Percentiles rank a stretch among this genome's conserved stretches.
Conservation (phyloP, 2,113 vertebrate species). For the Corvus cornix region DNA sequence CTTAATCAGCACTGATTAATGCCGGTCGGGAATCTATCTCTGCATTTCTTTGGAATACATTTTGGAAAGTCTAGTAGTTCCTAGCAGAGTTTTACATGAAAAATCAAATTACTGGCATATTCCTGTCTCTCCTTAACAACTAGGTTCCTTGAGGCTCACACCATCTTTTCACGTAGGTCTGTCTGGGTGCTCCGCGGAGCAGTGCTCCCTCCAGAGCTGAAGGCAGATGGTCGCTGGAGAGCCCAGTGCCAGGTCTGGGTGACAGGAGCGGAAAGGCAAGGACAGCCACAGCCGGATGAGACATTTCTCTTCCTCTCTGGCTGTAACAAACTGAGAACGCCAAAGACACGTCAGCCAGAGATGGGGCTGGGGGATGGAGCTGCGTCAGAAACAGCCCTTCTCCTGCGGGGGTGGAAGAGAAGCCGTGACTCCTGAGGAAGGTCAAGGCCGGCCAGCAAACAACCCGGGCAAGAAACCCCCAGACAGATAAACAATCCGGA, state of each 20-base stretch:
- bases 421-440: background rate
- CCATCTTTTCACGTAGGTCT: background rate
- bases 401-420: background rate
- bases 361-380: background rate
- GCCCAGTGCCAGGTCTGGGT: background rate
- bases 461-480: background rate
- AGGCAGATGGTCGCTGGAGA: background rate
- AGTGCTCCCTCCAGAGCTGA: background rate
- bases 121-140: background rate
- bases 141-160: background rate
- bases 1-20: constrained; percentile 72
- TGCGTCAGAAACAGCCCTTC: constrained; percentile 14
- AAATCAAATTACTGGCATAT: constrained; percentile 22
- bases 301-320: background rate
- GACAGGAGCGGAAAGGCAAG: background rate
- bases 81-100: constrained; percentile 40
- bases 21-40: constrained; percentile 59
- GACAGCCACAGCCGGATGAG: background rate
- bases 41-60: constrained; percentile 64
- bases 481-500: constrained; percentile 45
- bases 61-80: constrained; percentile 56
- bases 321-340: background rate
- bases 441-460: constrained; percentile 38
- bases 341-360: background rate
- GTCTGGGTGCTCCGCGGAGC: background rate